A percentile compares a stretch with the other conserved stretches of the same genome.
Conservation (phyloP, 2,113 vertebrate species). For the Erythrocercus mccallii region DNA sequence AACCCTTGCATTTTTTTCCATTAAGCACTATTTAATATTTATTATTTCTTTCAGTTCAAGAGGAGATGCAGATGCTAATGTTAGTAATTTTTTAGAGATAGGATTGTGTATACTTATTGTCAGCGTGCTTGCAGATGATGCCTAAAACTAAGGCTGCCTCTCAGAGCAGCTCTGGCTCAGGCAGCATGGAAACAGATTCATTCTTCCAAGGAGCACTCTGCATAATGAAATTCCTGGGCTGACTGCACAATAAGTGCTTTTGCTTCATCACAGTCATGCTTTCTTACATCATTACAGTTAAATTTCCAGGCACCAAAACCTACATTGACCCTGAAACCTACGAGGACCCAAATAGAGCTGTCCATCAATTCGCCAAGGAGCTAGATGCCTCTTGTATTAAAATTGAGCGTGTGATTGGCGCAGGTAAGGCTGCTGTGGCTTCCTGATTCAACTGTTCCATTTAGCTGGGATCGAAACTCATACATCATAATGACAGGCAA, state of each 20-base stretch:
- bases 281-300: conserved; percentile 99
- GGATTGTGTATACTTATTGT: neutral
- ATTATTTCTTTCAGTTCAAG: neutral
- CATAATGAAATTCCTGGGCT: conserved; percentile 80
- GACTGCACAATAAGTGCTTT: conserved; percentile 79
- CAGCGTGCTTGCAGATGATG: neutral
- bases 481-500: conserved; percentile 87
- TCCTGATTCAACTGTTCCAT: conserved; percentile 76
- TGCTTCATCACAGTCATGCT: conserved; percentile 95
- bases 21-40: conserved; percentile 1
- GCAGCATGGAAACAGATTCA: conserved; percentile 63
- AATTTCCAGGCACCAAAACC: conserved; percentile 99
- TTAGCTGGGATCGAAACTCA: conserved; percentile 75
- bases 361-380: conserved; percentile 99
- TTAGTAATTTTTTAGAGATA: neutral
- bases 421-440: conserved; percentile 86
- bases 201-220: conserved; percentile 74
- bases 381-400: conserved; percentile 99
- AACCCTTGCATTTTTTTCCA: neutral
- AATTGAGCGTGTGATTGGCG: conserved; percentile 97
- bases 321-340: conserved; percentile 99
- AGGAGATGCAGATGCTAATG: neutral
- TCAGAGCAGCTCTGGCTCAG: conserved; percentile 59
- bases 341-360: conserved; percentile 97
- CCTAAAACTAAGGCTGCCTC: conserved; percentile 62